phyloP scores from a whole-genome alignment of 2,888 invertebrate genomes.

The Tinea trinotella region DNA sequence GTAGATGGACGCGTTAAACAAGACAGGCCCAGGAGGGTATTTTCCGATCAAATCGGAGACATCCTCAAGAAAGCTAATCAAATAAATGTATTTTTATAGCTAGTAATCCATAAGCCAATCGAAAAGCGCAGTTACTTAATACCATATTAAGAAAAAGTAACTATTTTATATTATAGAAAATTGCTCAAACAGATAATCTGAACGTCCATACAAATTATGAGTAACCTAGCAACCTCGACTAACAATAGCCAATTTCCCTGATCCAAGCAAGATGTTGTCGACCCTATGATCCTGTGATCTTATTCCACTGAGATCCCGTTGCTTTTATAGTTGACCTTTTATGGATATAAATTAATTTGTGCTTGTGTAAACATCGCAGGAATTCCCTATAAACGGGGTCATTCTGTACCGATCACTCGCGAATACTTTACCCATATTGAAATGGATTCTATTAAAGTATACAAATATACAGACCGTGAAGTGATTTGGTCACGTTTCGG shows the following conservation, averaged over 20 bases:
- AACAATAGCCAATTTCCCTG: constrained; percentile 14
- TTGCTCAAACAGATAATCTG: constrained; percentile 1
- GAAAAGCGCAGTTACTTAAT: no score
- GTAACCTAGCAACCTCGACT: constrained; percentile 8
- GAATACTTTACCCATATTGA: no score
- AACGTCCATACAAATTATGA: constrained; percentile 13
- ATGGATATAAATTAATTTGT: constrained; percentile 15
- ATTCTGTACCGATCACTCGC: background rate
- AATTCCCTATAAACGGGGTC: background rate
- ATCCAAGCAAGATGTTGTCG: background rate
- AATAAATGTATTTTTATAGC: no score
- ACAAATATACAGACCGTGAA: no score
- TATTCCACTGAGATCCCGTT: constrained; percentile 15
- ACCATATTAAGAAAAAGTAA: background rate
- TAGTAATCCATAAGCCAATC: no score
- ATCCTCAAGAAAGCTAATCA: no score
- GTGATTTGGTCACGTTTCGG: no score
- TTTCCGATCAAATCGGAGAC: no score
- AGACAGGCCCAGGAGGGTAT: no score
- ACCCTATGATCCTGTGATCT: constrained; percentile 12
- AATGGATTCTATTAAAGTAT: no score
- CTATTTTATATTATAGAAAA: background rate
- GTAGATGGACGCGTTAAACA: no score
- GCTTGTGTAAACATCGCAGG: constrained; percentile 3
- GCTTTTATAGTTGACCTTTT: constrained; percentile 11